phyloP scores from a whole-genome alignment of 2,113 vertebrate genomes.

The Tapirus terrestris region DNA sequence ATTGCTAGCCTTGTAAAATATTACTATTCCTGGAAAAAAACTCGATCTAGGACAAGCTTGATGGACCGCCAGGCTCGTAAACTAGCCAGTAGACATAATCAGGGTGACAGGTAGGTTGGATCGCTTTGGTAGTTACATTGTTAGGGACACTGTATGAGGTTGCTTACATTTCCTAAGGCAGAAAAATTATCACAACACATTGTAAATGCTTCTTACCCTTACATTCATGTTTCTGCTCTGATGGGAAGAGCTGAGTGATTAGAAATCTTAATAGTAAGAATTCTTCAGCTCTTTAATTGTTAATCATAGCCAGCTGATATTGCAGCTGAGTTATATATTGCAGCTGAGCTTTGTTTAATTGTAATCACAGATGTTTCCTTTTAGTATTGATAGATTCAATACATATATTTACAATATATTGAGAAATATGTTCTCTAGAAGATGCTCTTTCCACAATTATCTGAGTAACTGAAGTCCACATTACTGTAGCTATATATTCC shows the following conservation, averaged over 20 bases:
- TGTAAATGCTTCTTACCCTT: conserved; percentile 45
- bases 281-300: not conserved
- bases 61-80: conserved; percentile 99
- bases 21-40: conserved; percentile 99
- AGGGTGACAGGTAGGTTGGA: conserved; percentile 92
- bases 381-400: not conserved
- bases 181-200: not conserved
- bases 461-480: not conserved
- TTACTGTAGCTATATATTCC: conserved; percentile 28
- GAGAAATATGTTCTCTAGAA: not conserved
- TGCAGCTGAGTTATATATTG: not conserved
- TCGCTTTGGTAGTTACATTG: not conserved
- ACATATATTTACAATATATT: conserved; percentile 2
- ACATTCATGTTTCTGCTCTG: not conserved
- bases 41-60: conserved; percentile 97
- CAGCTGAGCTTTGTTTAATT: not conserved
- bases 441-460: not conserved
- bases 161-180: conserved; percentile 1
- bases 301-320: not conserved
- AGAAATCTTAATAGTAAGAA: conserved; percentile 18
- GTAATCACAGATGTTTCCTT: not conserved
- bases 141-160: not conserved
- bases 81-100: conserved; percentile 94
- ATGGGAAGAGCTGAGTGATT: not conserved
- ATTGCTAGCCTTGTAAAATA: conserved; percentile 99